A percentile compares a stretch with the other conserved stretches of the same genome.
Conservation (phyloP, 1,140 invertebrate genomes). For the Choristoneura fumiferana region DNA sequence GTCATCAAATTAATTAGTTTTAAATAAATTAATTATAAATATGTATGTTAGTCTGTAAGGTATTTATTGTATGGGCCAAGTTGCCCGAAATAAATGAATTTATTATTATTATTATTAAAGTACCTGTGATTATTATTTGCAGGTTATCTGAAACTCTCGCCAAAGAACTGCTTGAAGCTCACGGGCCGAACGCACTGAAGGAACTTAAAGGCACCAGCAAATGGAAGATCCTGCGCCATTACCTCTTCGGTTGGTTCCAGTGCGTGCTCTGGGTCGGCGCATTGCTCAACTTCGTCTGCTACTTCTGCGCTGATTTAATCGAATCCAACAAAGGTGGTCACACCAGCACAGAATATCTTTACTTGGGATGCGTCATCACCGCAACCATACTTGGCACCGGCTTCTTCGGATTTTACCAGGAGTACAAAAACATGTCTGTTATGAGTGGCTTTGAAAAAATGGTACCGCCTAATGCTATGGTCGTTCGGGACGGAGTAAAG, state of each 20-base stretch:
- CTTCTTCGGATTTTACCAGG: constrained; percentile 86
- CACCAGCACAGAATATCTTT: constrained; percentile 76
- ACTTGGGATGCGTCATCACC: constrained; percentile 85
- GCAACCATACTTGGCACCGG: constrained; percentile 85
- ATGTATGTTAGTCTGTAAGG: too few relatives aligned
- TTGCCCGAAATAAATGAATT: too few relatives aligned
- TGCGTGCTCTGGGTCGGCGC: constrained; percentile 85
- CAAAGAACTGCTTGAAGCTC: constrained; percentile 67
- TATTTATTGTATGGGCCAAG: too few relatives aligned
- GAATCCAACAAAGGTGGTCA: constrained; percentile 43
- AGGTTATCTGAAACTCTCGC: too few relatives aligned
- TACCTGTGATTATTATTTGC: too few relatives aligned
- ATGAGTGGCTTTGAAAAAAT: constrained; percentile 88
- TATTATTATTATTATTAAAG: too few relatives aligned
- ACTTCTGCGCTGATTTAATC: constrained; percentile 52
- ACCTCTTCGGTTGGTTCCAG: constrained; percentile 86
- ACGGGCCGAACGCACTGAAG: constrained; percentile 87
- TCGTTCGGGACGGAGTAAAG: constrained; percentile 83
- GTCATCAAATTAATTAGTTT: too few relatives aligned
- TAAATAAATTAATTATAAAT: too few relatives aligned
- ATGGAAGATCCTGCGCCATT: constrained; percentile 83
- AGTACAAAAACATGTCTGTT: constrained; percentile 84
- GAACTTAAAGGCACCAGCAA: constrained; percentile 82
- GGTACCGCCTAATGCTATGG: constrained; percentile 81
- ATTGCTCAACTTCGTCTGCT: constrained; percentile 83